Evolutionary conservation across 2,797 vertebrate species (phyloP).

Genomic region (Micropoecilia bifurca): DNA sequence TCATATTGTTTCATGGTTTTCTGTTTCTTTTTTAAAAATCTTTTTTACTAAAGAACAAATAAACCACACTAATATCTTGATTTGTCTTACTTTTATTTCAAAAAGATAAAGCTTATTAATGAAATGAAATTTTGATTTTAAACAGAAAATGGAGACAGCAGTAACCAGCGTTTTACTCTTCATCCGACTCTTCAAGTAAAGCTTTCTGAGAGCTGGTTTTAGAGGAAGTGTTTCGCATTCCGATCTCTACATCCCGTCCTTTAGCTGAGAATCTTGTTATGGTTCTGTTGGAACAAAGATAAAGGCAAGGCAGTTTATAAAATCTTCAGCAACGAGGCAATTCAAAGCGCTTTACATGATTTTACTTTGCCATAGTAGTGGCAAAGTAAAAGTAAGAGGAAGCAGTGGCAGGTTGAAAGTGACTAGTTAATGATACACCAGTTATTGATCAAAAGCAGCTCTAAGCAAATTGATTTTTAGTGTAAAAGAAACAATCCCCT

Average conservation of each 20-base stretch:
- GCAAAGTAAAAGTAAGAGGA: too few species aligned
- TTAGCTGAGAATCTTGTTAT: constrained; percentile 57
- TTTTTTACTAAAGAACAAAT: not conserved
- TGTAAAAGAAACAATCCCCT: too few species aligned
- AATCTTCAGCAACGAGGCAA: too few species aligned
- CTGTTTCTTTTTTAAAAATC: not conserved
- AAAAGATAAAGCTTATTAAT: constrained; percentile 1
- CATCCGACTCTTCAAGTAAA: constrained; percentile 88
- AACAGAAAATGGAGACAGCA: not conserved
- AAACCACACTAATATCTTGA: not conserved
- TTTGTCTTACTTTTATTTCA: constrained; percentile 15
- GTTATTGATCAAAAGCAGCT: too few species aligned
- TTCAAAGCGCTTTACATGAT: too few species aligned
- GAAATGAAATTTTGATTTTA: constrained; percentile 4
- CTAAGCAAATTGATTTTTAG: too few species aligned
- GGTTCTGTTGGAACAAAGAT: constrained; percentile 69
- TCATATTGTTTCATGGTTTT: not conserved
- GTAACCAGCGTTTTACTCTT: constrained; percentile 79
- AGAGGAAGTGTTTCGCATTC: constrained; percentile 74
- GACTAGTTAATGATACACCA: too few species aligned
- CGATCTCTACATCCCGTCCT: constrained; percentile 79
- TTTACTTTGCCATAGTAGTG: too few species aligned
- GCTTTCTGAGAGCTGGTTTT: constrained; percentile 75
- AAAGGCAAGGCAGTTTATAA: too few species aligned
- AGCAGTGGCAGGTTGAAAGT: too few species aligned